Conservation (phyloP, 1,140 invertebrate genomes). For the Penaeus chinensis region DNA sequence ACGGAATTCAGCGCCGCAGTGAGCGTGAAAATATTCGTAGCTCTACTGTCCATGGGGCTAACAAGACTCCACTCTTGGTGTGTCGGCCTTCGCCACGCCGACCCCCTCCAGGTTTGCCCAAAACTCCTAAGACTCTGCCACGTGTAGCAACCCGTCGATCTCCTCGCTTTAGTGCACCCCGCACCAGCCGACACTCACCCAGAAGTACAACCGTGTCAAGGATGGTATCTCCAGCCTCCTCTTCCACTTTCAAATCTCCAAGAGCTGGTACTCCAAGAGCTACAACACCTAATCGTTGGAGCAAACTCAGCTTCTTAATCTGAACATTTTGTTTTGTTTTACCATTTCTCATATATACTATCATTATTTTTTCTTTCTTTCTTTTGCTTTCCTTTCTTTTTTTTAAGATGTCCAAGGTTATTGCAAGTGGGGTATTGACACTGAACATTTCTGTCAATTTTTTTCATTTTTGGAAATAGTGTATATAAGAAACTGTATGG, state of each 20-base stretch:
- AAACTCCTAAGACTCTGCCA: constrained; percentile 40
- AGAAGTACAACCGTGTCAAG: constrained; percentile 23
- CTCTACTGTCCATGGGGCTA: constrained; percentile 23
- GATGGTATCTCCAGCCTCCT: not conserved
- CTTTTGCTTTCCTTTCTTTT: too few species aligned
- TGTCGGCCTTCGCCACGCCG: constrained; percentile 22
- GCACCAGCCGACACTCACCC: not conserved
- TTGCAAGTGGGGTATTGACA: too few species aligned
- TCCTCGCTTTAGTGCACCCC: constrained; percentile 5
- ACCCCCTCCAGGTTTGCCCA: constrained; percentile 37
- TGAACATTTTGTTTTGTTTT: not conserved
- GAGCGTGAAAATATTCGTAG: constrained; percentile 33
- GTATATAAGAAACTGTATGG: too few species aligned
- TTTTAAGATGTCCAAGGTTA: too few species aligned
- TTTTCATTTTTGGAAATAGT: too few species aligned
- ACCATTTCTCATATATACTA: too few species aligned
- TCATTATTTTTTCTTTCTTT: too few species aligned
- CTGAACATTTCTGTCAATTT: too few species aligned
- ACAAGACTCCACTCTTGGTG: not conserved
- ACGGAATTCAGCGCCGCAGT: constrained; percentile 31
- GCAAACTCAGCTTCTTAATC: constrained; percentile 45
- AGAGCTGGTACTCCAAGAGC: not conserved
- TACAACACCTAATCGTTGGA: constrained; percentile 34
- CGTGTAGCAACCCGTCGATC: constrained; percentile 41
- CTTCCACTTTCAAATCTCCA: constrained; percentile 29